Evolutionary conservation across 2,113 vertebrate genomes (phyloP).

Genomic region (Picathartes gymnocephalus): DNA sequence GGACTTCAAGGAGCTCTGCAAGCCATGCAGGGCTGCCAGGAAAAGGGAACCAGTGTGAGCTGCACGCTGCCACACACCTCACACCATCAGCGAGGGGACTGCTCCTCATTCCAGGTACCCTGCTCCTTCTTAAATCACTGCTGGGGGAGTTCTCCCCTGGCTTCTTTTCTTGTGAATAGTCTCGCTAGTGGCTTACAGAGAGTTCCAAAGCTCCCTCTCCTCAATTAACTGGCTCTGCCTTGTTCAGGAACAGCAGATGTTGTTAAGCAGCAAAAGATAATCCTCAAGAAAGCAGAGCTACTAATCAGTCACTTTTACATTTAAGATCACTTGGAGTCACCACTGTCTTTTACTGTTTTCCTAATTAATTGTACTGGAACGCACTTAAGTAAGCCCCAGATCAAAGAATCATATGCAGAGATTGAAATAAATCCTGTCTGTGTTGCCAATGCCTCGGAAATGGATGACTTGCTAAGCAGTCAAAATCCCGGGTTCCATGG

Average conservation of each 20-base stretch:
- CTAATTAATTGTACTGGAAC: slow-evolving; percentile 59
- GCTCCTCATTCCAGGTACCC: background rate
- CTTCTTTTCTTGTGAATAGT: background rate
- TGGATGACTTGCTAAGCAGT: slow-evolving; percentile 33
- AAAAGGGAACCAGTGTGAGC: background rate
- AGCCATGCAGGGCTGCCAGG: background rate
- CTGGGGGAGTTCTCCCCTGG: background rate
- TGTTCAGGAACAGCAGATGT: background rate
- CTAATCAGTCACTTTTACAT: slow-evolving; percentile 33
- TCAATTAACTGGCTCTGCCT: background rate
- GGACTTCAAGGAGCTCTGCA: background rate
- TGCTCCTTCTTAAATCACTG: background rate
- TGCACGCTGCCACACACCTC: no score
- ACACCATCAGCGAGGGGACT: fast-evolving
- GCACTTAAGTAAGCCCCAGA: slow-evolving; percentile 45
- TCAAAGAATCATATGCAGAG: slow-evolving; percentile 53
- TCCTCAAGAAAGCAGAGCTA: slow-evolving; percentile 23
- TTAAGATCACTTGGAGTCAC: slow-evolving; percentile 32
- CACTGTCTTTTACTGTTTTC: slow-evolving; percentile 20
- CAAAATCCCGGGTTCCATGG: background rate
- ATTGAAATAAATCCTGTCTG: slow-evolving; percentile 56
- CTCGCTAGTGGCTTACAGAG: background rate
- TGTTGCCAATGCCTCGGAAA: slow-evolving; percentile 38
- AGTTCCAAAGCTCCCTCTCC: background rate
- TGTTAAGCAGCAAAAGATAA: slow-evolving; percentile 7